Percentiles rank a stretch among this genome's conserved stretches.
These are phyloP conservation scores for Rhodeus uyekii DNA, from an alignment of 2,797 vertebrate species.

Conservation along the genomic window DNA sequence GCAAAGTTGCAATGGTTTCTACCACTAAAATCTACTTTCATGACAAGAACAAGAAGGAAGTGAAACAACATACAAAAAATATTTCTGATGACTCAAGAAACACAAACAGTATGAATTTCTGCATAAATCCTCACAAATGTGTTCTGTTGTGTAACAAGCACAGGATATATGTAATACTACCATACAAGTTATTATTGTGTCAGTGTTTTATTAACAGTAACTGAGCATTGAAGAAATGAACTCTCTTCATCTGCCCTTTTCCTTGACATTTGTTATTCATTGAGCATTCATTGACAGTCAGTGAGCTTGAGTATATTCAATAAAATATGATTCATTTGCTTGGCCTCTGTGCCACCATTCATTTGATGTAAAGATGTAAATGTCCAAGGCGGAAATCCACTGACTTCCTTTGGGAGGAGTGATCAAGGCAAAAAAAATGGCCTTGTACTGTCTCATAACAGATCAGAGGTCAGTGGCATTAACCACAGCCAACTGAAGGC, in stretches of 20 bases:
- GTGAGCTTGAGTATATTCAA: constrained; percentile 62
- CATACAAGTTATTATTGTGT: background rate
- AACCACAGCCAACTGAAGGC: background rate
- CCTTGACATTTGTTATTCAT: constrained; percentile 69
- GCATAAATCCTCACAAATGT: background rate
- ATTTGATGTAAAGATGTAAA: constrained; percentile 72
- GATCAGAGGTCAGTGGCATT: constrained; percentile 25
- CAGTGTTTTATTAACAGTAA: background rate
- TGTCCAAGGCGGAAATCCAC: constrained; percentile 63
- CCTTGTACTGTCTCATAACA: constrained; percentile 19
- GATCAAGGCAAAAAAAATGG: constrained; percentile 12
- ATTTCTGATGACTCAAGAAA: background rate
- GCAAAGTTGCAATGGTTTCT: background rate
- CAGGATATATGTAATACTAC: background rate
- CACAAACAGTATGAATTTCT: background rate
- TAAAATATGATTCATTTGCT: constrained; percentile 73
- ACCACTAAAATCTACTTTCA: background rate
- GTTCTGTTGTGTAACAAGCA: background rate
- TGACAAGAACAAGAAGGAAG: background rate
- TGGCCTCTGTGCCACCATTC: constrained; percentile 62
- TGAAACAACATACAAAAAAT: background rate
- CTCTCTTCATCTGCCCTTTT: constrained; percentile 58
- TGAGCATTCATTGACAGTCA: constrained; percentile 61
- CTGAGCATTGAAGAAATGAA: background rate
- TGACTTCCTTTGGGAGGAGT: constrained; percentile 74